Evolutionary conservation across 2,797 vertebrate genomes (phyloP).

Genomic region (Dermochelys coriacea): DNA sequence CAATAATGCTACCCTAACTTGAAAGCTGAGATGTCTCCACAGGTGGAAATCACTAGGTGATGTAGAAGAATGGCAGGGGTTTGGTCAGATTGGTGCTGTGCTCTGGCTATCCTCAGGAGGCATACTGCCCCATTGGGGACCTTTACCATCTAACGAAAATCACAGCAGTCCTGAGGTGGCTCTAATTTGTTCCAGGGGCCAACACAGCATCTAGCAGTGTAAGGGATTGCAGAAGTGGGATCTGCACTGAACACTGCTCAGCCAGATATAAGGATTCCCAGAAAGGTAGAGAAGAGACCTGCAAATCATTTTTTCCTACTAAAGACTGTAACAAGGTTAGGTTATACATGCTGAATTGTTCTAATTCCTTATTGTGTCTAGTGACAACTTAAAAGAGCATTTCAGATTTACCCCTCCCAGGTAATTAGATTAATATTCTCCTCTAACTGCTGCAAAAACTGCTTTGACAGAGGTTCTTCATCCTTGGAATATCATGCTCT

Average conservation of each 20-base stretch:
- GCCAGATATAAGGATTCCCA: slow-evolving; percentile 36
- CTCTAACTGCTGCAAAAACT: not conserved
- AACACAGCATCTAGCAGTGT: slow-evolving; percentile 17
- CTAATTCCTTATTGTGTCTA: slow-evolving; percentile 51
- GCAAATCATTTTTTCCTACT: slow-evolving; percentile 41
- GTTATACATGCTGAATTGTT: slow-evolving; percentile 58
- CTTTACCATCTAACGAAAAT: not conserved
- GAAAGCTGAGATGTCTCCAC: not conserved
- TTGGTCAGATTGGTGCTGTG: not conserved
- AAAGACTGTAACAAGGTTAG: slow-evolving; percentile 61
- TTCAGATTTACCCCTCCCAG: slow-evolving; percentile 21
- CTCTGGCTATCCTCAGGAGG: fast-evolving
- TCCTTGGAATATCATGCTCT: not conserved
- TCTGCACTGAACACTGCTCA: slow-evolving; percentile 8
- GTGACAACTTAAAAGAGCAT: slow-evolving; percentile 58
- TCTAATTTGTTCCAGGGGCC: slow-evolving; percentile 14
- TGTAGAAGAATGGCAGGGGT: not conserved
- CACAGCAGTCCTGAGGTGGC: not conserved
- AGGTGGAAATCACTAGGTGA: not conserved
- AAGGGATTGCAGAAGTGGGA: not conserved
- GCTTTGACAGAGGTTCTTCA: not conserved
- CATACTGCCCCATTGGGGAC: not conserved
- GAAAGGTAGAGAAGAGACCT: slow-evolving; percentile 25
- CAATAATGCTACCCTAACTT: not conserved
- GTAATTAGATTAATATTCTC: slow-evolving; percentile 51